phyloP scores from a whole-genome alignment of 37 sponge, comb jelly and placozoan species.

The Oscarella lobularis region DNA sequence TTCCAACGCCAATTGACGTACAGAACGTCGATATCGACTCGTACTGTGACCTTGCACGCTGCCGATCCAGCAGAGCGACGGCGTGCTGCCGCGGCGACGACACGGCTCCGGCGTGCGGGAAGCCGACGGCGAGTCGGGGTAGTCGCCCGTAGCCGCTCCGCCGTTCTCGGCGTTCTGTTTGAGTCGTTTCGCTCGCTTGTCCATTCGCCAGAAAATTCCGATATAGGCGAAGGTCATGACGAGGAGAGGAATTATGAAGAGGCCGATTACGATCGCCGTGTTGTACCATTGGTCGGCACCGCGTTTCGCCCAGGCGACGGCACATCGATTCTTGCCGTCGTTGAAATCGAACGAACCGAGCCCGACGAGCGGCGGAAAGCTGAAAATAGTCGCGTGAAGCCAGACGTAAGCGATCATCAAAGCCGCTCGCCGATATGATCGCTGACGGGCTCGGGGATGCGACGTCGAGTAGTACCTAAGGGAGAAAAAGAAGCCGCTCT shows the following conservation, averaged over 20 bases:
- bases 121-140: background rate
- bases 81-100: too few relatives aligned
- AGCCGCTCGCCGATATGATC: background rate
- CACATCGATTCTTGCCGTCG: background rate
- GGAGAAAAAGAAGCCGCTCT: background rate
- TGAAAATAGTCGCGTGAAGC: background rate
- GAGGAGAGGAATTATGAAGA: background rate
- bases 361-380: background rate
- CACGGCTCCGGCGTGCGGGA: too few relatives aligned
- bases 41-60: background rate
- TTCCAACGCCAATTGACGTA: background rate
- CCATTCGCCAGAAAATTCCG: background rate
- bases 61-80: background rate
- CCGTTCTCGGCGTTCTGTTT: background rate
- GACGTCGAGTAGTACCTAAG: background rate
- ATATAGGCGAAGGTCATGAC: background rate
- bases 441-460: background rate
- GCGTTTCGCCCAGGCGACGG: background rate
- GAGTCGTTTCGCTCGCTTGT: background rate
- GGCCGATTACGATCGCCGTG: background rate
- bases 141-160: background rate
- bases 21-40: background rate
- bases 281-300: background rate
- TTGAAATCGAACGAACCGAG: background rate
- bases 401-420: background rate